phyloP scores from a whole-genome alignment of 2,888 invertebrate species.

The Steinernema hermaphroditum region DNA sequence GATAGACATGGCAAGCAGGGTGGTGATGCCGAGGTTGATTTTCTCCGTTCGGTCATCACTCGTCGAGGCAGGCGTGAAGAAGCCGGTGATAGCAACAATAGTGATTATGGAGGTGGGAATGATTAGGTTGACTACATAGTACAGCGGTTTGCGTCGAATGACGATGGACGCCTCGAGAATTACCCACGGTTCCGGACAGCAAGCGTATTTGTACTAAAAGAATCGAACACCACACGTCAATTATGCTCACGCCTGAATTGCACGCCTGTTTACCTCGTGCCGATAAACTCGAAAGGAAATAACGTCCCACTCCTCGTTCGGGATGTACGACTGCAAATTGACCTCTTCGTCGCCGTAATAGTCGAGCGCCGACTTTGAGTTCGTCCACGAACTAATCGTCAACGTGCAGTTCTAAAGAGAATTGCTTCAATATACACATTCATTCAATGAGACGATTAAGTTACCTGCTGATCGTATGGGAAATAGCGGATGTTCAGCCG shows the following conservation, averaged over 20 bases:
- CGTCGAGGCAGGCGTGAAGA: constrained; percentile 68
- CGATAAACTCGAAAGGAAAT: constrained; percentile 60
- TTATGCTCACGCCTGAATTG: not conserved
- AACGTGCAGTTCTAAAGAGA: constrained; percentile 57
- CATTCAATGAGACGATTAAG: too few relatives aligned
- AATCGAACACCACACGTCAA: too few relatives aligned
- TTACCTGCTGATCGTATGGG: constrained; percentile 61
- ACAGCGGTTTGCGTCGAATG: constrained; percentile 60
- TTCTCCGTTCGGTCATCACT: constrained; percentile 66
- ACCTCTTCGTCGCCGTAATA: constrained; percentile 62
- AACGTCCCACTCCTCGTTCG: constrained; percentile 65
- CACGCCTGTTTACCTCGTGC: constrained; percentile 52
- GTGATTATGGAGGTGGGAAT: constrained; percentile 69
- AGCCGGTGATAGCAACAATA: constrained; percentile 67
- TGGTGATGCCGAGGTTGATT: constrained; percentile 61
- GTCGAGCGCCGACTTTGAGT: constrained; percentile 62
- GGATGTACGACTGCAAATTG: constrained; percentile 60
- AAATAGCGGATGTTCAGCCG: constrained; percentile 57
- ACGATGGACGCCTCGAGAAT: constrained; percentile 46
- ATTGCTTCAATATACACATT: too few relatives aligned
- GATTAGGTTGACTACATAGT: constrained; percentile 67
- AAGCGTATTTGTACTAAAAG: constrained; percentile 64
- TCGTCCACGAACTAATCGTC: constrained; percentile 65
- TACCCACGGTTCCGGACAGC: constrained; percentile 59
- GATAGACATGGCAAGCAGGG: constrained; percentile 69